Evolutionary conservation across 2,113 vertebrate species (phyloP).

Genomic region (Motacilla alba): DNA sequence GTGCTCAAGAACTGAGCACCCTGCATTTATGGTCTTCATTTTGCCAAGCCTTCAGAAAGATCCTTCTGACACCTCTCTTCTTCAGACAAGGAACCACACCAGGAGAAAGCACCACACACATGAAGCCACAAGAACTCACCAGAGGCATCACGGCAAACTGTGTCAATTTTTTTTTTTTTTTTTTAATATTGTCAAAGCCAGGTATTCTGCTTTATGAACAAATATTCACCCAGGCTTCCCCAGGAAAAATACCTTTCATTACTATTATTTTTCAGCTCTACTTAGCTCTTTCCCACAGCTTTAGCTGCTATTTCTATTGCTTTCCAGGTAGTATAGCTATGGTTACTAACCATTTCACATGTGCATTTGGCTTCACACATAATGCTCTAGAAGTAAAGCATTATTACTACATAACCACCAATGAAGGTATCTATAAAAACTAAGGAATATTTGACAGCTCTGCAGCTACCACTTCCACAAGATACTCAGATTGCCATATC

Average conservation of each 20-base stretch:
- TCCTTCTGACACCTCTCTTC: not conserved
- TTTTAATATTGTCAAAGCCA: not conserved
- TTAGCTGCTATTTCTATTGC: not conserved
- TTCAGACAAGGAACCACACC: not conserved
- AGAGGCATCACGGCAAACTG: not conserved
- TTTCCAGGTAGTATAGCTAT: not conserved
- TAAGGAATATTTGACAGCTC: not conserved
- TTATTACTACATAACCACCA: not conserved
- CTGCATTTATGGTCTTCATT: not conserved
- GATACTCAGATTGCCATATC: not conserved
- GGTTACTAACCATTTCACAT: not conserved
- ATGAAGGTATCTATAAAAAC: not conserved
- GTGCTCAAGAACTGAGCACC: not conserved
- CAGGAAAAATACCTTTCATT: not conserved
- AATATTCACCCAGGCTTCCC: not conserved
- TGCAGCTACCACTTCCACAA: not conserved
- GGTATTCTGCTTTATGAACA: not conserved
- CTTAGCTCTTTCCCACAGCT: not conserved
- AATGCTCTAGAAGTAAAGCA: not conserved
- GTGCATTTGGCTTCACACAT: not conserved
- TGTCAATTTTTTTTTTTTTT: too few species aligned
- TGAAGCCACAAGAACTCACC: accelerated
- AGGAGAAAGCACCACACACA: not conserved
- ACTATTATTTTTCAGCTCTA: not conserved
- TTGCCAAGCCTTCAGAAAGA: not conserved